These are phyloP conservation scores for Syngnathus typhle DNA, from an alignment of 2,113 vertebrate species.

Conservation along the genomic window DNA sequence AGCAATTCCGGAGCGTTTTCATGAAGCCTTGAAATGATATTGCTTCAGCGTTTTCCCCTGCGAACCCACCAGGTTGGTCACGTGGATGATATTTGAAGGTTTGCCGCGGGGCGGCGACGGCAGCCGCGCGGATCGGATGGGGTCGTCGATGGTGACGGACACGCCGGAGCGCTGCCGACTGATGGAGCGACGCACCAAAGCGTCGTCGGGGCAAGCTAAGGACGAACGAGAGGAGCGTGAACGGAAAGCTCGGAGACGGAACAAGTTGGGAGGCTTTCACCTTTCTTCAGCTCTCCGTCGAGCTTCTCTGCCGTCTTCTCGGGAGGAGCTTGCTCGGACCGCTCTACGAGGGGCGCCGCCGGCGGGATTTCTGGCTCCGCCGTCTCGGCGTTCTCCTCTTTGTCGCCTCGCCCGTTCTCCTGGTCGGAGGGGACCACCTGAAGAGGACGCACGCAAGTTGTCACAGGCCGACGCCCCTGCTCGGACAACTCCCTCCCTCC, in stretches of 20 bases:
- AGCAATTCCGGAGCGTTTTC: too few species aligned
- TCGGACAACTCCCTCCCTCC: background rate
- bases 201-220: slow-evolving; percentile 78
- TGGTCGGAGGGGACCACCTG: slow-evolving; percentile 82
- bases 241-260: background rate
- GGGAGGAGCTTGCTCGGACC: slow-evolving; percentile 53
- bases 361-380: slow-evolving; percentile 60
- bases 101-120: slow-evolving; percentile 81
- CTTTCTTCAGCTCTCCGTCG: slow-evolving; percentile 77
- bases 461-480: background rate
- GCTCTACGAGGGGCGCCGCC: slow-evolving; percentile 49
- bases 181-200: slow-evolving; percentile 82
- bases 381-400: slow-evolving; percentile 65
- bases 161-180: slow-evolving; percentile 79
- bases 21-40: too few species aligned
- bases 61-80: slow-evolving; percentile 82
- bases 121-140: slow-evolving; percentile 73
- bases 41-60: too few species aligned
- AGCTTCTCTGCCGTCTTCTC: slow-evolving; percentile 63
- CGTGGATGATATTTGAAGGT: slow-evolving; percentile 79
- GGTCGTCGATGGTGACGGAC: slow-evolving; percentile 57
- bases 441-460: background rate
- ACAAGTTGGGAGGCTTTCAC: slow-evolving; percentile 41
- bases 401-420: slow-evolving; percentile 77
- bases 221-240: background rate